A percentile compares a stretch with the other conserved stretches of the same genome.
phyloP scores from a whole-genome alignment of 2,797 vertebrate genomes.

The Sciurus carolinensis region DNA sequence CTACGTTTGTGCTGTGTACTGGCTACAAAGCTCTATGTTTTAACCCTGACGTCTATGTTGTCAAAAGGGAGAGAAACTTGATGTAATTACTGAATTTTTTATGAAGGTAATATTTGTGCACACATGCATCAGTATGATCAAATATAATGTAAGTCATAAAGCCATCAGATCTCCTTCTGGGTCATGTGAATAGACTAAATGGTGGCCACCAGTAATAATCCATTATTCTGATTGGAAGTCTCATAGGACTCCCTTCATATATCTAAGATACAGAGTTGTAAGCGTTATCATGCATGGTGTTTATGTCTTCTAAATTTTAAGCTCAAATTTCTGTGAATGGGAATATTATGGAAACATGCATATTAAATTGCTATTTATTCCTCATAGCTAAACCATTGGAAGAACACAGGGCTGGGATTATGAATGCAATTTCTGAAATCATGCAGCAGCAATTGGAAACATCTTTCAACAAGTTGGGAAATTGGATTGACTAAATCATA shows the following conservation, averaged over 20 bases:
- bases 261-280: not conserved
- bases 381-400: not conserved
- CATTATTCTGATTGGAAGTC: not conserved
- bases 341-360: slow-evolving; percentile 1
- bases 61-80: not conserved
- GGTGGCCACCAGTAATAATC: not conserved
- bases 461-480: slow-evolving; percentile 34
- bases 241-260: not conserved
- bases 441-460: not conserved
- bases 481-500: slow-evolving; percentile 53
- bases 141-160: not conserved
- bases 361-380: slow-evolving; percentile 5
- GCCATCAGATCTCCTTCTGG: not conserved
- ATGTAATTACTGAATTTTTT: not conserved
- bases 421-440: not conserved
- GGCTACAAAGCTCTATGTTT: not conserved
- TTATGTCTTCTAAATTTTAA: slow-evolving; percentile 16
- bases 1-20: accelerated
- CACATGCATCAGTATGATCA: accelerated
- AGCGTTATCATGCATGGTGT: not conserved
- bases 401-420: not conserved
- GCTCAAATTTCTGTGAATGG: not conserved
- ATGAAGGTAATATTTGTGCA: not conserved
- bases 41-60: not conserved
- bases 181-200: not conserved